phyloP scores from a whole-genome alignment of 2,797 vertebrate species.

The Lutjanus campechanus region DNA sequence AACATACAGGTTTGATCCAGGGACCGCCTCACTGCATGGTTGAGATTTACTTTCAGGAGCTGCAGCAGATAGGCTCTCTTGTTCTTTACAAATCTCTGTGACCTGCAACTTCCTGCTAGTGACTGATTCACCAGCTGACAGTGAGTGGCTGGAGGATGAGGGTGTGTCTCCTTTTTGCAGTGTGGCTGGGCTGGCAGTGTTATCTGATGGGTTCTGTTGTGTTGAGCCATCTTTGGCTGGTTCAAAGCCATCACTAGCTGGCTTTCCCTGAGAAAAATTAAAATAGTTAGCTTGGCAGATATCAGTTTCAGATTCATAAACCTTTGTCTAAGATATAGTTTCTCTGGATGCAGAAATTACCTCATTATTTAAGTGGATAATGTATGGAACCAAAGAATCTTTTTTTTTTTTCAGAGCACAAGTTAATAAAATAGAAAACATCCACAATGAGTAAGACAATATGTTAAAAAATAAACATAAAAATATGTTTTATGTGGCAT shows the following conservation, averaged over 20 bases:
- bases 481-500: no score
- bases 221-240: background rate
- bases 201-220: background rate
- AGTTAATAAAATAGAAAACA: background rate
- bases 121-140: background rate
- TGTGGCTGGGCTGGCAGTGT: fast-evolving
- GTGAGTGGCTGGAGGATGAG: background rate
- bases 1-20: background rate
- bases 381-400: background rate
- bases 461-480: no score
- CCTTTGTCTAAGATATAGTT: no score
- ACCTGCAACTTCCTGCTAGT: background rate
- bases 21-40: background rate
- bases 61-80: conserved; percentile 1
- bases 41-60: background rate
- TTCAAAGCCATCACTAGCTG: background rate
- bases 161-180: fast-evolving
- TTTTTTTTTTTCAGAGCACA: background rate
- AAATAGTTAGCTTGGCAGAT: conserved; percentile 1
- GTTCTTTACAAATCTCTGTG: background rate
- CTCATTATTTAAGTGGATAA: background rate
- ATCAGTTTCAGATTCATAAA: background rate
- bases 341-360: no score
- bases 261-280: conserved; percentile 8
- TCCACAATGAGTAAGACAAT: background rate